A percentile compares a stretch with the other conserved stretches of the same genome.
phyloP scores from a whole-genome alignment of 2,888 invertebrate genomes.

The Hoplodrina blanda region DNA sequence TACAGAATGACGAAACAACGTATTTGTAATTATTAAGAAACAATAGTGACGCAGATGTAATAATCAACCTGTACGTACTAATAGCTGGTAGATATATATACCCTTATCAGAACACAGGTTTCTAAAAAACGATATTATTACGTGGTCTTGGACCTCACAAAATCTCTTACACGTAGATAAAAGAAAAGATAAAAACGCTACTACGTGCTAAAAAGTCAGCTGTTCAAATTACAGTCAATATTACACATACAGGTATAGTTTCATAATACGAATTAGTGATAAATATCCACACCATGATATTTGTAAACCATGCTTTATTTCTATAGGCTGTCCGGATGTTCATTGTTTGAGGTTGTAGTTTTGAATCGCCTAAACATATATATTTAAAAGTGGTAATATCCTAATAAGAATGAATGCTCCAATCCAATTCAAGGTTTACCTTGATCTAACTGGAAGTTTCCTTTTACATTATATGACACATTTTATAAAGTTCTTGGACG shows the following conservation, averaged over 20 bases:
- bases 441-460: slow-evolving; percentile 17
- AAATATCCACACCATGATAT: background rate
- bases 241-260: background rate
- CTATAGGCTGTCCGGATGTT: background rate
- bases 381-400: slow-evolving; percentile 5
- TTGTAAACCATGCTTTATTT: background rate
- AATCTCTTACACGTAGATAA: slow-evolving; percentile 10
- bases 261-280: background rate
- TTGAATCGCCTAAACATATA: slow-evolving; percentile 2
- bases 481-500: background rate
- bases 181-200: slow-evolving; percentile 20
- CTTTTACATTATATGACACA: background rate
- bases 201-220: slow-evolving; percentile 27
- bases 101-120: slow-evolving; percentile 33
- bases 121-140: slow-evolving; percentile 13
- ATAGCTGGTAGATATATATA: slow-evolving; percentile 1
- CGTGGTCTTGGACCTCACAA: background rate
- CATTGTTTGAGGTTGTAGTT: slow-evolving; percentile 2
- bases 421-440: slow-evolving; percentile 39
- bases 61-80: background rate
- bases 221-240: slow-evolving; percentile 6
- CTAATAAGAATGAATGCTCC: slow-evolving; percentile 18
- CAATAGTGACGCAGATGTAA: background rate
- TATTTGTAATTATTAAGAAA: slow-evolving; percentile 15
- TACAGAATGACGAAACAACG: slow-evolving; percentile 15